Percentiles rank a stretch among this genome's conserved stretches.
phyloP scores from a whole-genome alignment of 2,797 vertebrate genomes.

The Sebastes trivittatus region DNA sequence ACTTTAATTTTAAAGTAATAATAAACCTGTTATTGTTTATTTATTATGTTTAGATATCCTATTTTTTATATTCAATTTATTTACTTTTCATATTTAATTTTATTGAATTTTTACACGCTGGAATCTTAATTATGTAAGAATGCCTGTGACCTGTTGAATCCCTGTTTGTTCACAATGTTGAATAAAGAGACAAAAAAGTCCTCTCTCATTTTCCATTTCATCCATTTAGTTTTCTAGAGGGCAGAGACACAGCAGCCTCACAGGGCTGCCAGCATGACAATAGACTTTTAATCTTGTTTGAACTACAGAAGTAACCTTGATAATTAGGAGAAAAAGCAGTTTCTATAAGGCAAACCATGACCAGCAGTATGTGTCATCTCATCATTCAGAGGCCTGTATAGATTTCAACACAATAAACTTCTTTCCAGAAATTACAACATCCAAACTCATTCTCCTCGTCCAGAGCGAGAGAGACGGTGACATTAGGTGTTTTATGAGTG shows the following conservation, averaged over 20 bases:
- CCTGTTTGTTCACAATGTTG: too few species aligned
- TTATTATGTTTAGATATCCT: too few species aligned
- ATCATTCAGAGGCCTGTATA: slow-evolving; percentile 47
- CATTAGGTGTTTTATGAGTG: slow-evolving; percentile 61
- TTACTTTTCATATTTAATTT: too few species aligned
- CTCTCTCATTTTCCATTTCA: background rate
- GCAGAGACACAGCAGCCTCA: background rate
- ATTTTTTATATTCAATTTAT: too few species aligned
- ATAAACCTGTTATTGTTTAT: too few species aligned
- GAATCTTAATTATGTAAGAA: too few species aligned
- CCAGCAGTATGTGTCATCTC: slow-evolving; percentile 35
- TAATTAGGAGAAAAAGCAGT: background rate
- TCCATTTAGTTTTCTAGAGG: background rate
- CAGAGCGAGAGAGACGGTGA: slow-evolving; percentile 44
- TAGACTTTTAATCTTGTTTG: background rate
- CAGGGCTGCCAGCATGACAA: background rate
- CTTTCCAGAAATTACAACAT: slow-evolving; percentile 62
- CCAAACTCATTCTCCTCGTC: slow-evolving; percentile 57
- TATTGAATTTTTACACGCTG: too few species aligned
- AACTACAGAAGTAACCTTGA: background rate
- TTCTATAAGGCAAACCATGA: background rate
- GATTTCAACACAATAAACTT: slow-evolving; percentile 66
- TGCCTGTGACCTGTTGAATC: too few species aligned
- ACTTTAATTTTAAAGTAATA: too few species aligned
- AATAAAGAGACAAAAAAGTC: background rate